Evolutionary conservation across 2,113 vertebrate species (phyloP).

Genomic region (Blennius ocellaris): DNA sequence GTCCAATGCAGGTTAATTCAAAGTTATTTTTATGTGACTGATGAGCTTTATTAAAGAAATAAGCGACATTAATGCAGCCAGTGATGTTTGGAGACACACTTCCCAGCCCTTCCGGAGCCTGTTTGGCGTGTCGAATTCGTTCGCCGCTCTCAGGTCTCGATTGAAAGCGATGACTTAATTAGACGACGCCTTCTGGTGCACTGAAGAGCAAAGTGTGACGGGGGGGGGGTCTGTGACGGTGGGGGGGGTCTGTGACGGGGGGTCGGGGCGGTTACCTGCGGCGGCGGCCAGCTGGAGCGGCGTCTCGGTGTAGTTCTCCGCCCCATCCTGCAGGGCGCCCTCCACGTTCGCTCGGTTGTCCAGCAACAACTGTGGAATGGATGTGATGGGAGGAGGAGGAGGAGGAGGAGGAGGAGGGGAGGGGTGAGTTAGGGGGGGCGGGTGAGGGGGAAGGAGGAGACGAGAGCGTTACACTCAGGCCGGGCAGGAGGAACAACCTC

Average conservation of each 20-base stretch:
- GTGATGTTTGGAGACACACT: too few species aligned
- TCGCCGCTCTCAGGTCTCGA: conserved; percentile 12
- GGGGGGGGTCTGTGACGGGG: too few species aligned
- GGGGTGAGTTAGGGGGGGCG: not conserved
- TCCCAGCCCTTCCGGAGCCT: too few species aligned
- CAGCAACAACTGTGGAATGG: conserved; percentile 78
- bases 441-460: conserved; percentile 43
- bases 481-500: conserved; percentile 33
- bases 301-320: conserved; percentile 84
- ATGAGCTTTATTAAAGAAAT: too few species aligned
- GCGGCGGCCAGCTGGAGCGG: conserved; percentile 85
- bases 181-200: conserved; percentile 29
- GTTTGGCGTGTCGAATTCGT: not conserved
- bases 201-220: not conserved
- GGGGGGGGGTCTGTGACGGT: too few species aligned
- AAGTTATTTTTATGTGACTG: too few species aligned
- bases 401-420: not conserved
- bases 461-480: conserved; percentile 41
- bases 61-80: too few species aligned
- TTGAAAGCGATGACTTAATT: conserved; percentile 43
- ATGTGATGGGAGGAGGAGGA: not conserved
- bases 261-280: conserved; percentile 75
- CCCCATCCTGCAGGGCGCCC: conserved; percentile 81
- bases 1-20: too few species aligned
- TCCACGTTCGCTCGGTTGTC: conserved; percentile 83